These are phyloP conservation scores for Crotalus viridis DNA, from an alignment of 2,113 vertebrate species.

Conservation along the genomic window DNA sequence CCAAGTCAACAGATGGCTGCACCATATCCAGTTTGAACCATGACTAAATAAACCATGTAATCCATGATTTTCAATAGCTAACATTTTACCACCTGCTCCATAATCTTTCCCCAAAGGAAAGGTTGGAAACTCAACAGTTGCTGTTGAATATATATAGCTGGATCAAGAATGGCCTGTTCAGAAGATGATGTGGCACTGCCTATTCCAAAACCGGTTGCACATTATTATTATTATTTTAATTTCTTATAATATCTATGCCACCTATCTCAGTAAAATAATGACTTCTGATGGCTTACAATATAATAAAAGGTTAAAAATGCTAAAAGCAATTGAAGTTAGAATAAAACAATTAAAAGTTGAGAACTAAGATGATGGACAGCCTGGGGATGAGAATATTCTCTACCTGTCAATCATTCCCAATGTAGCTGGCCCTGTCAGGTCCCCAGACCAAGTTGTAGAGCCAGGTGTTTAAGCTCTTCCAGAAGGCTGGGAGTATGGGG, in stretches of 20 bases:
- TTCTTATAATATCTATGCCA: not conserved
- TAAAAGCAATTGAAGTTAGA: not conserved
- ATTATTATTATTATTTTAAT: not conserved
- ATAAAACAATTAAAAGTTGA: not conserved
- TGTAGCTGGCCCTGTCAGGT: not conserved
- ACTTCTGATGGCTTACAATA: not conserved
- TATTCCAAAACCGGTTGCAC: not conserved
- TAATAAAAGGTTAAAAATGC: not conserved
- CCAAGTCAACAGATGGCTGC: not conserved
- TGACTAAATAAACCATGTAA: not conserved
- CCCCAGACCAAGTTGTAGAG: not conserved
- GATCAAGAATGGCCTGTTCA: not conserved
- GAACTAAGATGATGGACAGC: not conserved
- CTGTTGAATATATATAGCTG: not conserved
- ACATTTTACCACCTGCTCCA: not conserved
- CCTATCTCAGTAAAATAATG: not conserved
- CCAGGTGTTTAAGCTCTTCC: not conserved
- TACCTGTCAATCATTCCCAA: not conserved
- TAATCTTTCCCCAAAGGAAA: not conserved
- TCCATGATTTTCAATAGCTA: not conserved
- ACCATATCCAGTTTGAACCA: not conserved
- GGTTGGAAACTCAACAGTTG: not conserved
- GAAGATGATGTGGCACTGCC: not conserved
- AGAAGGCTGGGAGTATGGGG: not conserved
- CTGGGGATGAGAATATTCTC: not conserved